These are phyloP conservation scores for Theretra japonica DNA, from an alignment of 2,888 invertebrate species.

Conservation along the genomic window DNA sequence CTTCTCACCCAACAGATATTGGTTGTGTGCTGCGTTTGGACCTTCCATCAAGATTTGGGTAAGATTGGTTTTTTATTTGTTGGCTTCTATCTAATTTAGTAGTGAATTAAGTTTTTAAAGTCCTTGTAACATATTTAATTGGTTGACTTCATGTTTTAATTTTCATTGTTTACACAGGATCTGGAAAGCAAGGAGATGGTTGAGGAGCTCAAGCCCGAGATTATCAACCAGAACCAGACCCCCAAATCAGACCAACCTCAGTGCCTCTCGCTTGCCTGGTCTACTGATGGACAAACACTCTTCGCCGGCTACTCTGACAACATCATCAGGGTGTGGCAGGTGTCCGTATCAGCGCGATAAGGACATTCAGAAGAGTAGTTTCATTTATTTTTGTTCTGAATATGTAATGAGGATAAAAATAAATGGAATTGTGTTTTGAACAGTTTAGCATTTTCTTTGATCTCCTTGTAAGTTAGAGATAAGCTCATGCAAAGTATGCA, in stretches of 20 bases:
- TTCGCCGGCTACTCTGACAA: slow-evolving; percentile 99
- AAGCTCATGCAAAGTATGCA: slow-evolving; percentile 17
- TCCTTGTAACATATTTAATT: neutral
- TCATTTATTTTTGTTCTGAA: slow-evolving; percentile 81
- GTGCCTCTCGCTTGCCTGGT: slow-evolving; percentile 99
- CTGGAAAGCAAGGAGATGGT: slow-evolving; percentile 99
- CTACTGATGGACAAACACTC: slow-evolving; percentile 99
- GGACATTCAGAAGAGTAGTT: slow-evolving; percentile 58
- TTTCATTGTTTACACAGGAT: slow-evolving; percentile 85
- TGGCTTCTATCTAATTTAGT: too few species aligned
- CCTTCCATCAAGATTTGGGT: slow-evolving; percentile 99
- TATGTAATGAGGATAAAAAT: slow-evolving; percentile 72
- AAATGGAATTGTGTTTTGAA: slow-evolving; percentile 75
- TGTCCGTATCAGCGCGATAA: slow-evolving; percentile 93
- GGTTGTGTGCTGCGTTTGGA: slow-evolving; percentile 99
- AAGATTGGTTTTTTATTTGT: slow-evolving; percentile 50
- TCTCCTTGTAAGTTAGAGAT: slow-evolving; percentile 63
- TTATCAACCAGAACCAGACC: slow-evolving; percentile 89
- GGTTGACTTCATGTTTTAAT: slow-evolving; percentile 13
- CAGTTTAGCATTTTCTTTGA: slow-evolving; percentile 68
- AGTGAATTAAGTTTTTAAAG: neutral
- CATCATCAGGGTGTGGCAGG: slow-evolving; percentile 99
- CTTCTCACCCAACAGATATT: slow-evolving; percentile 99
- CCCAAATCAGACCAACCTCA: slow-evolving; percentile 96
- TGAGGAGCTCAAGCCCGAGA: slow-evolving; percentile 98